Evolutionary conservation across 2,888 invertebrate species (phyloP), one percentile per base, ranked within the genome.

Genomic region (Cantharis rustica): DNA sequence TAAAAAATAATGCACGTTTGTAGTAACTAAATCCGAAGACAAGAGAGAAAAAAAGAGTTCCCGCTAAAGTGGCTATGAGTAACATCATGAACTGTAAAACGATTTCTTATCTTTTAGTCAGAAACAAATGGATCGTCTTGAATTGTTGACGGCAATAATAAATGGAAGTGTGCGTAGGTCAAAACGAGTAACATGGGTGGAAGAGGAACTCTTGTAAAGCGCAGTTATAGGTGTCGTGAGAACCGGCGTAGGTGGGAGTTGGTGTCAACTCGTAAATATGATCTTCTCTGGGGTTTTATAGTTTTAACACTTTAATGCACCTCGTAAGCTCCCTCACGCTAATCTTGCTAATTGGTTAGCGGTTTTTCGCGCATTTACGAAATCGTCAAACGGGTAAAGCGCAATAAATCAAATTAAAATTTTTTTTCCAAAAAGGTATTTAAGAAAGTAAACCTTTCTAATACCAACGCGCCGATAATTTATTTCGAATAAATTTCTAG

Each of bases 181-280:
- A 83, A 77, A 78, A 71, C 77, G 78, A 76, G 81, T 79, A 80
- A 80, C 80, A 81, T 80, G 75, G 80, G 78, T 80, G 80, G 79
- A 81, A 76, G 77, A 78, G 81, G 81, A 80, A 82, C 82, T 80
- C 47, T 47, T 81, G 80, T 80, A 81, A 82, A 82, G 80, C 79
- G 81, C 80, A 79, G 79, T 79, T 81, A 81, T 79, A 80, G 82
- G 82, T 81, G 83, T 81, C 83, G 84, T 84, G 84, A 84, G 84
- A 84, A 84, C 78, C 68, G 69, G 81, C 78, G 84, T 84, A 80
- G 83, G 84, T 82, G 81, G 77, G 78, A 79, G 81, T 83, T 81
- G 81, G 82, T 81, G 83, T 81, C 76, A 76, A 75, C 79, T 79
- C 73, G 74, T 74, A 78, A 76, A 78, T 76, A 73, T 75, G 73